Evolutionary conservation across 2,113 vertebrate genomes (phyloP), one percentile per base, ranked within the genome.

Genomic region (Pelvicachromis taeniatus): DNA sequence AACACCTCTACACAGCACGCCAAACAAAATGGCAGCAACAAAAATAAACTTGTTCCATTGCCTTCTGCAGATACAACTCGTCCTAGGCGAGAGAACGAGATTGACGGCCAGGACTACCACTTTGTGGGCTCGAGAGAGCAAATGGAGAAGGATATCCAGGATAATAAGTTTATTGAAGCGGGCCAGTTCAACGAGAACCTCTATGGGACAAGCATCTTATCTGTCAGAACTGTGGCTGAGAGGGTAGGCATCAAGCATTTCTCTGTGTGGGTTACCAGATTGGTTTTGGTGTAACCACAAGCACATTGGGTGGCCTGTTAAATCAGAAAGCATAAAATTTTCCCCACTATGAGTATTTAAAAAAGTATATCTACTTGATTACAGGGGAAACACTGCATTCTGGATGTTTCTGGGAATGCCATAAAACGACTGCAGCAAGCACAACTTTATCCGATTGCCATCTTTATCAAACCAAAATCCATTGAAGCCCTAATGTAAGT

Each of bases 381-480:
- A 2, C 93, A 99, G 98, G 98, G 98, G 88, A 99, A 99, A 89
- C 99, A 99, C 95, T 99, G 99, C 95, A 99, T 99, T 93, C 96
- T 99, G 95, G 98, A 99, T 81, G 99, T 99, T 83, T 99, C 99
- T 61, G 99, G 98, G 89, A 99, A 99, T 80, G 99, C 99, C 78
- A 99, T 99, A 95, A 99, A 99, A 96, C 96, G 99, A 94, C 97
- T 99, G 96, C 98, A 99, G 95, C 98, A 99, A 97, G 97, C 98
- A 97, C 98, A 99, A 95, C 98, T 99, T 93, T 99, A 98, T 94
- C 97, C 99, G 54, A 97, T 99, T 81, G 98, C 99, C 94, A 97
- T 99, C 96, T 99, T 99, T 97, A 99, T 99, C 96, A 99, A 99
- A 97, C 98, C 99, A 95, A 99, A 98, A 97, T 99, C 98, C 84